Conservation (phyloP, 2,797 vertebrate genomes). For the Centropyge bicolor region DNA sequence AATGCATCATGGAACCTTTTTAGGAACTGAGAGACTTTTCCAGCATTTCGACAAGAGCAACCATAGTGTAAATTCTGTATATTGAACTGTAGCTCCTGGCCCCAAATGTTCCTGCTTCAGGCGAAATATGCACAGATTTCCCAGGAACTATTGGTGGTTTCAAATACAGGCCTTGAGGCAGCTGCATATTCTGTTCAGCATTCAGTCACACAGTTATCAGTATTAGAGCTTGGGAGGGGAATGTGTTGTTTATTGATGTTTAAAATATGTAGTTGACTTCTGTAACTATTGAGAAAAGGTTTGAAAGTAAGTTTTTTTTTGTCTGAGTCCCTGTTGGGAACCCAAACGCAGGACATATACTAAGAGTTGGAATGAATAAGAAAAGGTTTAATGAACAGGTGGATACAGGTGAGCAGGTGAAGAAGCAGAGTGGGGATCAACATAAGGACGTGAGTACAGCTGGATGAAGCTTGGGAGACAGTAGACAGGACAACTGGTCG, state of each 20-base stretch:
- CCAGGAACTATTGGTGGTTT: neutral
- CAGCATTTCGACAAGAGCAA: neutral
- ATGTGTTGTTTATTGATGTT: neutral
- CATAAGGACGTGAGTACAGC: too few relatives aligned
- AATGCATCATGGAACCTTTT: neutral
- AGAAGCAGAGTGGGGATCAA: too few relatives aligned
- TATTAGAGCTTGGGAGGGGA: neutral
- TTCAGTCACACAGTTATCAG: neutral
- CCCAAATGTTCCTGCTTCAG: neutral
- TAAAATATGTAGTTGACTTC: neutral
- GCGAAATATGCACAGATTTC: neutral
- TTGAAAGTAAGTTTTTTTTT: neutral
- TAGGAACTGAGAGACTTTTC: neutral
- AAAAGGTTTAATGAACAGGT: too few relatives aligned
- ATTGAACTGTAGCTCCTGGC: neutral
- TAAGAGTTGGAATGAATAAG: too few relatives aligned
- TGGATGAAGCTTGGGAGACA: too few relatives aligned
- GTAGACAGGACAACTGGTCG: too few relatives aligned
- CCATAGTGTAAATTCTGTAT: neutral
- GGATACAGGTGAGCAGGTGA: too few relatives aligned
- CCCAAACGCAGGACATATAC: too few relatives aligned
- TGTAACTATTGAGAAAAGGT: neutral
- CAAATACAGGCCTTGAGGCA: neutral
- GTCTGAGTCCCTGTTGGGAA: too few relatives aligned
- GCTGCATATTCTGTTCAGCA: neutral